phyloP scores from a whole-genome alignment of 1,140 invertebrate species.

The Eulimnadia texana region DNA sequence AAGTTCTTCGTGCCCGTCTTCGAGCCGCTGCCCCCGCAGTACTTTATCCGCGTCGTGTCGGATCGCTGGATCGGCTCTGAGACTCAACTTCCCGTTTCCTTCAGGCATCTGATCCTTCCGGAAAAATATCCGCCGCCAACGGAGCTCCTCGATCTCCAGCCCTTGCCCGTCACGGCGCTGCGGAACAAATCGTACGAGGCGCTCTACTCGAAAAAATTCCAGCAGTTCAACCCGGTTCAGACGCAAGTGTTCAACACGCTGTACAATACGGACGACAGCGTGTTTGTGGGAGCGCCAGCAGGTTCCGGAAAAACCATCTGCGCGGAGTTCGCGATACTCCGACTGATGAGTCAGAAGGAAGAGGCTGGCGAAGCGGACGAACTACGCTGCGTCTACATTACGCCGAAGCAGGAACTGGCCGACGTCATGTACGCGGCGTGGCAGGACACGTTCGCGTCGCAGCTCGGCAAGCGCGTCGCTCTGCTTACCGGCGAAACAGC shows the following conservation, averaged over 20 bases:
- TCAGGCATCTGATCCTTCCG: slow-evolving; percentile 90
- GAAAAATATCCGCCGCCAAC: slow-evolving; percentile 97
- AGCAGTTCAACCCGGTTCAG: slow-evolving; percentile 97
- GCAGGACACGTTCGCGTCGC: slow-evolving; percentile 69
- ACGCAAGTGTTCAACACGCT: slow-evolving; percentile 99
- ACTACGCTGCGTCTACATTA: slow-evolving; percentile 74
- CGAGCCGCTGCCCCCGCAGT: slow-evolving; percentile 94
- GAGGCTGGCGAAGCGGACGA: slow-evolving; percentile 31
- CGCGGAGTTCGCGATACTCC: slow-evolving; percentile 89
- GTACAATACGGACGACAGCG: slow-evolving; percentile 97
- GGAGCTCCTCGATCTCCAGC: slow-evolving; percentile 93
- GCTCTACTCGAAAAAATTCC: slow-evolving; percentile 72
- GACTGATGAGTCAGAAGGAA: slow-evolving; percentile 59
- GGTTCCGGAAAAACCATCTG: slow-evolving; percentile 88
- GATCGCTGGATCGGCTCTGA: slow-evolving; percentile 78
- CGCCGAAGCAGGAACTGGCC: slow-evolving; percentile 80
- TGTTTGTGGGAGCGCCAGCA: slow-evolving; percentile 94
- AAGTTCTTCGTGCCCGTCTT: slow-evolving; percentile 99
- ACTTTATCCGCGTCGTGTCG: slow-evolving; percentile 59
- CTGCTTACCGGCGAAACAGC: slow-evolving; percentile 95
- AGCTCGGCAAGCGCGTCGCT: slow-evolving; percentile 74
- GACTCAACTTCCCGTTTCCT: slow-evolving; percentile 92
- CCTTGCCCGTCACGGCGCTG: slow-evolving; percentile 72
- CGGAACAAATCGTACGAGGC: slow-evolving; percentile 71
- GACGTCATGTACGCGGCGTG: slow-evolving; percentile 84